These are phyloP conservation scores for Strix aluco DNA, from an alignment of 2,113 vertebrate species.

Conservation along the genomic window DNA sequence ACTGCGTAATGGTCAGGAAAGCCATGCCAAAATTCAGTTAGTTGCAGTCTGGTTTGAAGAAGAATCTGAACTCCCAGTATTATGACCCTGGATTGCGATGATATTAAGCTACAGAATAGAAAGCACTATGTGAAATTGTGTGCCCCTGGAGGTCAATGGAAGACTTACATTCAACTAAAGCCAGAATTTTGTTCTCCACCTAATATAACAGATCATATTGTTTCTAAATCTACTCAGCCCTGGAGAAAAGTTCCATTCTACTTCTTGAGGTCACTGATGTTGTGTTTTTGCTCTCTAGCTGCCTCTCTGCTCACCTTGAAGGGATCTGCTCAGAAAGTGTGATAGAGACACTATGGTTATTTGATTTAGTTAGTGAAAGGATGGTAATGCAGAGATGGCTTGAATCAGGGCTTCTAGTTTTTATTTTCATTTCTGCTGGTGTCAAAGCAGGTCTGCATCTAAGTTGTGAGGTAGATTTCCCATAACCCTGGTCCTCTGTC, in stretches of 20 bases:
- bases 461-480: background rate
- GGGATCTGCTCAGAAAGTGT: background rate
- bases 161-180: background rate
- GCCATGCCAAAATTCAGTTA: background rate
- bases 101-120: background rate
- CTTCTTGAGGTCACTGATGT: background rate
- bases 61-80: background rate
- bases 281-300: background rate
- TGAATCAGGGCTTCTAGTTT: background rate
- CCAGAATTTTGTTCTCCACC: background rate
- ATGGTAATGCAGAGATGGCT: background rate
- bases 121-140: background rate
- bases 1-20: background rate
- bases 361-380: background rate
- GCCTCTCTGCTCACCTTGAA: background rate
- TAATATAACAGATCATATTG: background rate
- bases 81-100: background rate
- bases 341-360: fast-evolving
- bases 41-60: background rate
- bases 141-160: background rate
- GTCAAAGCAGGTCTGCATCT: background rate
- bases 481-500: background rate
- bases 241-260: background rate
- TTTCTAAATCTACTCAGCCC: background rate
- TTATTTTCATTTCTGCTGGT: background rate